Conservation (phyloP, 1,140 invertebrate genomes). For the Eriosoma lanigerum region DNA sequence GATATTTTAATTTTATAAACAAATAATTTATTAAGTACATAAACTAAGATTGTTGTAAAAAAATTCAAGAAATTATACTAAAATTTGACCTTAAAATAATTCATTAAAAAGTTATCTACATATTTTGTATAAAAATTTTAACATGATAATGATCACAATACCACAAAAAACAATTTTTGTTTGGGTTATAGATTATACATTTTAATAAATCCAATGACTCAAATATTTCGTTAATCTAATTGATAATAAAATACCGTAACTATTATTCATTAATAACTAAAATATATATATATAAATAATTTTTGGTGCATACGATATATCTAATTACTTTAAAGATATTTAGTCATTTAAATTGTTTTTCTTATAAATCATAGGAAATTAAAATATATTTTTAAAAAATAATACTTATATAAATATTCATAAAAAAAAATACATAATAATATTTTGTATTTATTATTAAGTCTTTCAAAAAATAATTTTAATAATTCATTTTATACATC, state of each 20-base stretch:
- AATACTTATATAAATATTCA: not conserved
- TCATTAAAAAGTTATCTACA: not conserved
- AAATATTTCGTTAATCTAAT: conserved; percentile 1
- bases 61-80: not conserved
- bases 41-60: no score
- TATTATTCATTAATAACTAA: no score
- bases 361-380: not conserved
- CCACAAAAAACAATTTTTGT: not conserved
- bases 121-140: not conserved
- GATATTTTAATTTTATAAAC: no score
- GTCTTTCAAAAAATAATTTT: conserved; percentile 37
- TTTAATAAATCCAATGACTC: not conserved
- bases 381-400: no score
- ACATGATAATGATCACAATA: not conserved
- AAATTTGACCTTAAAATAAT: not conserved
- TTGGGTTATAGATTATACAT: not conserved
- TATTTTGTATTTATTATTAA: not conserved
- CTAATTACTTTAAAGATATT: no score
- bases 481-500: conserved; percentile 28
- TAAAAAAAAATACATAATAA: conserved; percentile 33
- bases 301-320: no score
- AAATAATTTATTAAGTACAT: no score
- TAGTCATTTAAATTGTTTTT: no score
- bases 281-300: no score
- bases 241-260: no score